Base-by-base conservation (phyloP, 2,113 vertebrate species). In the Paralichthys olivaceus region DNA sequence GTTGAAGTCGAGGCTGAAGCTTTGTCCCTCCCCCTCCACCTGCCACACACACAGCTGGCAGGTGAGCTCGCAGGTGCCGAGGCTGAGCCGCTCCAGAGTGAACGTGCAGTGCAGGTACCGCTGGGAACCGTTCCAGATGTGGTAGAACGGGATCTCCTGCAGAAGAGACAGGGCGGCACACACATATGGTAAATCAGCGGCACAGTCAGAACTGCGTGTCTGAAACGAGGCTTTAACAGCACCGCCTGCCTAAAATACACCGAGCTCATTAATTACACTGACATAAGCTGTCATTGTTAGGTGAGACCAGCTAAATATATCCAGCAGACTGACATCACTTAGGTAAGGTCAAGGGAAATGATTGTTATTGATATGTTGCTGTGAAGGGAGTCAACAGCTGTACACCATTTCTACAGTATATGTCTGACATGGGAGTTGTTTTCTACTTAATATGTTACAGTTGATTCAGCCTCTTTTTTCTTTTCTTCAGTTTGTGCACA, bases 31-130 rank as follows among this genome's bases (percentile, higher is more conserved):
- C 0, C 98, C 98, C 79, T 99, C 98, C 90, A 99, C 97, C 93
- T 99, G 98, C 98, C 98, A 99, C 87, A 99, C 96, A 89, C 98
- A 99, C 93, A 99, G 95, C 92, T 97, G 98, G 94, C 98, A 98
- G 93, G 96, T 96, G 90, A 99, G 95, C 89, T 98, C 96, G 0
- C 96, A 97, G 80, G 96, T 98, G 95, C 94, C 95, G 88, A 97
- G 94, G 89, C 95, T 97, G 90, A 96, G 92, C 4, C 98, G 95
- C 94, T 99, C 97, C 94, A 99, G 91, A 51, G 97, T 97, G 95
- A 99, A 99, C 77, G 96, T 97, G 92, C 98, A 98, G 93, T 97
- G 97, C 87, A 98, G 94, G 89, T 96, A 96, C 85, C 95, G 95
- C 93, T 99, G 98, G 69, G 96, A 94, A 72, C 98, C 97, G 0